phyloP scores from a whole-genome alignment of 1,140 invertebrate genomes.

The Proales similis region DNA sequence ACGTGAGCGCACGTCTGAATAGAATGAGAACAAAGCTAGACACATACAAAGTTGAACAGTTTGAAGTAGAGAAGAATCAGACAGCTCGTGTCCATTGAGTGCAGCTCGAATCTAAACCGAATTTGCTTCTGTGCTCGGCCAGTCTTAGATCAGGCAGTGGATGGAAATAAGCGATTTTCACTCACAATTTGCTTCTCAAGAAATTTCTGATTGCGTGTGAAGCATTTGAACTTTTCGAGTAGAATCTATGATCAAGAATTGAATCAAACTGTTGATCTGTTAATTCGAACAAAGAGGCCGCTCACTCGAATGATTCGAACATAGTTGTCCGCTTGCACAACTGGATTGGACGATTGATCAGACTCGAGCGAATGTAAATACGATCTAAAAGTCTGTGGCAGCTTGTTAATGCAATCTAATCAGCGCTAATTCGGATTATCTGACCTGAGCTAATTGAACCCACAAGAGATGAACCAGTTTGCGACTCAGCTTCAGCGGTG shows the following conservation, averaged over 20 bases:
- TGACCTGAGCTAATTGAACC: not conserved
- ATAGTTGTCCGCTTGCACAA: not conserved
- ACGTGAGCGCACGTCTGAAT: not conserved
- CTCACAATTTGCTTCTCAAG: constrained; percentile 24
- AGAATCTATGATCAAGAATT: constrained; percentile 11
- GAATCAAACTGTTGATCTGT: too few relatives aligned
- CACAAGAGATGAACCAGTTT: constrained; percentile 16
- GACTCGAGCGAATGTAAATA: too few relatives aligned
- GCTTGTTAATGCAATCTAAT: constrained; percentile 15
- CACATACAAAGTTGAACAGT: constrained; percentile 38
- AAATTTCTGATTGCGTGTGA: constrained; percentile 9
- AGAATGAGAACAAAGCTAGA: too few relatives aligned
- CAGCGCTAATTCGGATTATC: constrained; percentile 6
- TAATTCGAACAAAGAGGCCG: not conserved
- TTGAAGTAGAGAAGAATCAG: constrained; percentile 21
- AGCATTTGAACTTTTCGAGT: not conserved
- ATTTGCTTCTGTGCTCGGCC: constrained; percentile 3
- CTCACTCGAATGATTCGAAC: not conserved
- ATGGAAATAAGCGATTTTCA: not conserved
- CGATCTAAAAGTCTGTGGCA: too few relatives aligned
- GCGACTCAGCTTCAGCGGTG: not conserved
- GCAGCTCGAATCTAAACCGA: not conserved
- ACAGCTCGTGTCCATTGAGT: constrained; percentile 3
- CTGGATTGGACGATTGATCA: constrained; percentile 3
- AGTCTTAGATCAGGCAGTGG: not conserved